These are phyloP conservation scores for Lacanobia oleracea DNA, from an alignment of 2,888 invertebrate species.

Conservation along the genomic window DNA sequence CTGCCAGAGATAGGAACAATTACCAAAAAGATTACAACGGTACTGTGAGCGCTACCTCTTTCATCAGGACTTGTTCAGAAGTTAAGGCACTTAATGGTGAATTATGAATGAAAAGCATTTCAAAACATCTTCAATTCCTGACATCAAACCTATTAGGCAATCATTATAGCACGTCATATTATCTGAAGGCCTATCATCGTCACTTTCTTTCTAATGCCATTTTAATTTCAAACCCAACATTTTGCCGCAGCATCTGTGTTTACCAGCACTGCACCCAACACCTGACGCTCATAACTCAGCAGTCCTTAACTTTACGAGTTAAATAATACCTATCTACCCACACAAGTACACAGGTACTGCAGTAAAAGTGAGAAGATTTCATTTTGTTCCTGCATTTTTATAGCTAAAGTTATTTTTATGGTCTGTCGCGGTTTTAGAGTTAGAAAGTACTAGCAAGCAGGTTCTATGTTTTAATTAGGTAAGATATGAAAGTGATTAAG, in stretches of 20 bases:
- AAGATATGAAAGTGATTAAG: background rate
- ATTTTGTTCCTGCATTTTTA: slow-evolving; percentile 39
- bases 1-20: too few relatives aligned
- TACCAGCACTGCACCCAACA: background rate
- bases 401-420: slow-evolving; percentile 31
- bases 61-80: too few relatives aligned
- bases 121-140: too few relatives aligned
- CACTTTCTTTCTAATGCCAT: too few relatives aligned
- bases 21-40: too few relatives aligned
- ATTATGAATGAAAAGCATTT: too few relatives aligned
- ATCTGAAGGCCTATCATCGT: too few relatives aligned
- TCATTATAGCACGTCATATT: too few relatives aligned
- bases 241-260: too few relatives aligned
- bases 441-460: background rate
- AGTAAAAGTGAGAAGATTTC: slow-evolving; percentile 29
- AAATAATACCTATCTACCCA: background rate
- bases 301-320: slow-evolving; percentile 18
- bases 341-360: background rate
- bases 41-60: too few relatives aligned
- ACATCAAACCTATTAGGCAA: too few relatives aligned
- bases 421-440: background rate
- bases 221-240: background rate
- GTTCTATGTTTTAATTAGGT: background rate
- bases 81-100: too few relatives aligned
- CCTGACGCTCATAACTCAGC: background rate